Base-by-base conservation (phyloP, 2,797 vertebrate genomes). In the Enteromius anoplus region DNA sequence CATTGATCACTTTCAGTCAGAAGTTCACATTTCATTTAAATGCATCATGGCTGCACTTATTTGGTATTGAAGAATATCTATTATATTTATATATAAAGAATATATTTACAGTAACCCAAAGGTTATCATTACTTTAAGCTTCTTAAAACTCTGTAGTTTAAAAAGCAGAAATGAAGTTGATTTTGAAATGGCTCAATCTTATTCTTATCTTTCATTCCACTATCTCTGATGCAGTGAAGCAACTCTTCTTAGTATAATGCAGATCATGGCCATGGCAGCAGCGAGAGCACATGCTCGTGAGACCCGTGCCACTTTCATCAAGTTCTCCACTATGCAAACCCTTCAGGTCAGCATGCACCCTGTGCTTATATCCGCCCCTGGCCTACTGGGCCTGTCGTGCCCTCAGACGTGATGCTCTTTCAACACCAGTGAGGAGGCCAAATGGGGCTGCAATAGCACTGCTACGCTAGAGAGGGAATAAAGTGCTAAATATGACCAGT, bases 261-360 rank as follows among this genome's bases (percentile, higher is more conserved):
- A 90, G 5, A 91, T 93, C 76, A 91, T 96, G 91, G 93, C 92
- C 8, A 82, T 75, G 11, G 92, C 94, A 0, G 96, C 93, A 4
- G 91, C 94, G 7, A 89, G 84, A 40, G 94, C 94, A 29, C 89
- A 91, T 4, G 80, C 73, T 2, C 71, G 86, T 0, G 92, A 95
- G 26, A 93, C 90, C 4, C 92, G 90, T 0, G 94, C 95, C 2
- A 89, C 93, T 78, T 97, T 95, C 85, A 85, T 94, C 17, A 97
- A 97, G 87, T 97, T 94, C 84, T 95, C 96, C 26, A 92, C 93
- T 53, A 87, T 92, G 51, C 93, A 94, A 84, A 94, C 87, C 4
- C 92, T 95, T 84, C 89, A 93, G 7, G 92, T 94, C 87, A 97
- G 96, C 91, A 91, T 90, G 86, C 92, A 93, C 49, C 94, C 94